phyloP scores from a whole-genome alignment of 2,888 invertebrate genomes.

The Lacanobia oleracea region DNA sequence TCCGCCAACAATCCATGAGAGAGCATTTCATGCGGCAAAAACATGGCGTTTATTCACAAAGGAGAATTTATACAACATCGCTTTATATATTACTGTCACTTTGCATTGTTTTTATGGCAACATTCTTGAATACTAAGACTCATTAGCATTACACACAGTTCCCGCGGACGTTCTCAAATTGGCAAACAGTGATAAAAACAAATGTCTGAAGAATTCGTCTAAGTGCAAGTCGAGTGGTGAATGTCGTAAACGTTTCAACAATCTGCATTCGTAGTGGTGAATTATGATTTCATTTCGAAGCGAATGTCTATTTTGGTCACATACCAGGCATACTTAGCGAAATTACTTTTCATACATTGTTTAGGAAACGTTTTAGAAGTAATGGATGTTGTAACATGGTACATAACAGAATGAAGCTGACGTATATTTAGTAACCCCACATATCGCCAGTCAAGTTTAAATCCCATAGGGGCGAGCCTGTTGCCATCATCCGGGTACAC shows the following conservation, averaged over 20 bases:
- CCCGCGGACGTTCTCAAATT: conserved; percentile 44
- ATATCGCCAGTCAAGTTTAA: not conserved
- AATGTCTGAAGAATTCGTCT: conserved; percentile 38
- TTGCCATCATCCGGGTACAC: too few species aligned
- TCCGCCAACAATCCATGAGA: conserved; percentile 55
- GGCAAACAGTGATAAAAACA: conserved; percentile 46
- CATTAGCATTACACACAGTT: conserved; percentile 31
- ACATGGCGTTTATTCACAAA: conserved; percentile 44
- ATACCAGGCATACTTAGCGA: not conserved
- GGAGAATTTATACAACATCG: conserved; percentile 24
- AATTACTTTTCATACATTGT: conserved; percentile 14
- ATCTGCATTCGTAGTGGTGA: conserved; percentile 25
- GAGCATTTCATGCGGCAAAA: conserved; percentile 55
- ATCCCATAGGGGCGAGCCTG: too few species aligned
- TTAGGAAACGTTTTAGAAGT: not conserved
- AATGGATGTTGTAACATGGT: not conserved
- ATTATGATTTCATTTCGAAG: conserved; percentile 35
- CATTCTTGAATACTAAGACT: conserved; percentile 27
- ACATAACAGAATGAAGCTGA: not conserved
- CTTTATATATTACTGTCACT: conserved; percentile 31
- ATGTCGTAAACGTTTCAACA: conserved; percentile 31
- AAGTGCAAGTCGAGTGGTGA: conserved; percentile 39
- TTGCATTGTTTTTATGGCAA: conserved; percentile 34
- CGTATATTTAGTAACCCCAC: not conserved
- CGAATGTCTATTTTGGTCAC: conserved; percentile 18